phyloP scores from a whole-genome alignment of 1,140 invertebrate genomes.

The Ceratitis capitata region DNA sequence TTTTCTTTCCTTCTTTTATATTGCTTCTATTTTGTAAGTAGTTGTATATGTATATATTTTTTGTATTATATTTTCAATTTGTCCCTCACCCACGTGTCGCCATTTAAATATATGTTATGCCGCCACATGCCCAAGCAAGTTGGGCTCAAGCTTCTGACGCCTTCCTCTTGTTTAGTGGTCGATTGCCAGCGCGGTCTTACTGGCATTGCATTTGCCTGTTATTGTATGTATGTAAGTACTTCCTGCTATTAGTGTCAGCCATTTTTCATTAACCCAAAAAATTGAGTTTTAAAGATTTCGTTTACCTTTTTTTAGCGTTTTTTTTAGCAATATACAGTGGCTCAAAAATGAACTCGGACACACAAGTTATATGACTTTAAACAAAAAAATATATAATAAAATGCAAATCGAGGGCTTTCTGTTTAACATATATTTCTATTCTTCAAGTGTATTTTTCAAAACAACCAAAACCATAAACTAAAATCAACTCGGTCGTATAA shows the following conservation, averaged over 20 bases:
- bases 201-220: neutral
- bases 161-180: neutral
- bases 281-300: no score
- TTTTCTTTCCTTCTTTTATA: no score
- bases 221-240: neutral
- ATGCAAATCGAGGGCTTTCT: no score
- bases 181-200: neutral
- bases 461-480: no score
- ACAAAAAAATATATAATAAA: no score
- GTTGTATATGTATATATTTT: neutral
- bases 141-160: neutral
- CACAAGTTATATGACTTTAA: neutral
- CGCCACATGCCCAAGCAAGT: neutral
- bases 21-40: no score
- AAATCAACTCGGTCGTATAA: no score
- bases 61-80: neutral
- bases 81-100: neutral
- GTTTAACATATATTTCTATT: no score
- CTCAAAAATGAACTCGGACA: neutral
- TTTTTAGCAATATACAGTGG: neutral
- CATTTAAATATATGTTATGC: neutral
- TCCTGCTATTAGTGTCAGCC: neutral
- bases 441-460: no score
- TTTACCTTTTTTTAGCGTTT: no score
- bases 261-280: neutral